Evolutionary conservation across 2,113 vertebrate species (phyloP).

Genomic region (Plecturocebus donacophilus): DNA sequence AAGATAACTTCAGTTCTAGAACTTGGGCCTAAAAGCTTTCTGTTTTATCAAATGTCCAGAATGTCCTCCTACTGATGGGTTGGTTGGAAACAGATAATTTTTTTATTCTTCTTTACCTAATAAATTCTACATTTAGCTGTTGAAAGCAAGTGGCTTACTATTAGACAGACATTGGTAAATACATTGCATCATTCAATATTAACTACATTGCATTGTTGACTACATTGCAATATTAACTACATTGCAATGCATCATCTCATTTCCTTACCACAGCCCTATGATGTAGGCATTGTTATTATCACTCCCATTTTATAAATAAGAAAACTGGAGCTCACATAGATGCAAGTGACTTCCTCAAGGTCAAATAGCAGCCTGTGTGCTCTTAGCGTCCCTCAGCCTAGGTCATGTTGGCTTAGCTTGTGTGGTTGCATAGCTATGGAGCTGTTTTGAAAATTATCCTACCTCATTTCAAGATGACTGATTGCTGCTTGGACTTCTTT

Average conservation of each 20-base stretch:
- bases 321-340: neutral
- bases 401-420: neutral
- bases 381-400: neutral
- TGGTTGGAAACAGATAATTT: neutral
- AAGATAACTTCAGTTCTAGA: neutral
- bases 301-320: neutral
- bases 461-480: neutral
- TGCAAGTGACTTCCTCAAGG: neutral
- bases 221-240: too few species aligned
- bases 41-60: neutral
- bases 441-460: neutral
- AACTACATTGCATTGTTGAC: too few species aligned
- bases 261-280: neutral
- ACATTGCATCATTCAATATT: too few species aligned
- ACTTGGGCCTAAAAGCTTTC: neutral
- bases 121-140: neutral
- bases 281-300: neutral
- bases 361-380: neutral
- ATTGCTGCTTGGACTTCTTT: neutral
- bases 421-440: neutral
- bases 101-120: slow-evolving; percentile 13
- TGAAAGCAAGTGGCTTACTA: neutral
- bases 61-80: neutral
- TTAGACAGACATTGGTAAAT: neutral
- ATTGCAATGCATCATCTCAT: neutral